Conservation (phyloP, 2,113 vertebrate species). For the Stomatorhinus ivindoensis region DNA sequence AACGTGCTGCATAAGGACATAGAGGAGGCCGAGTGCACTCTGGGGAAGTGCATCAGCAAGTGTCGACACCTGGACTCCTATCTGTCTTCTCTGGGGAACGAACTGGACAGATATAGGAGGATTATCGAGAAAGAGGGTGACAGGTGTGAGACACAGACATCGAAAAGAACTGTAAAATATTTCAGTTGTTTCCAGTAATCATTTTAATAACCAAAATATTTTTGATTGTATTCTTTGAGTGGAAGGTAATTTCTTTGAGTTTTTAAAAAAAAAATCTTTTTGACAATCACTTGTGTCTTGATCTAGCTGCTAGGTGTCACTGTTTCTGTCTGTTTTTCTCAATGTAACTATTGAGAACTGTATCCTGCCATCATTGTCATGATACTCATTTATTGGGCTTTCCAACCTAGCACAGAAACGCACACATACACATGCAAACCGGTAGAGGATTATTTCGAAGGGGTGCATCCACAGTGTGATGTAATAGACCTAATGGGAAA, state of each 20-base stretch:
- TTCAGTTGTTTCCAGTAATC: background rate
- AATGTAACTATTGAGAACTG: background rate
- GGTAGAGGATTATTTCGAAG: background rate
- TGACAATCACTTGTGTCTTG: background rate
- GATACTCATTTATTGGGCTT: background rate
- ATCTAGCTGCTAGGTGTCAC: background rate
- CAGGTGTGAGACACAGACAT: slow-evolving; percentile 55
- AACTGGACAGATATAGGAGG: slow-evolving; percentile 82
- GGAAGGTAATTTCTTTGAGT: background rate
- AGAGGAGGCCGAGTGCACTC: slow-evolving; percentile 73
- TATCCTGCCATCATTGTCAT: background rate
- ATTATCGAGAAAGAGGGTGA: slow-evolving; percentile 86
- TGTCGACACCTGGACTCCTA: slow-evolving; percentile 79
- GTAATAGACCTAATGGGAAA: background rate
- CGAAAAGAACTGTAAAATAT: background rate
- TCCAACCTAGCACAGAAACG: background rate
- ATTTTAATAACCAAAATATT: background rate
- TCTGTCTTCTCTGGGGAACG: slow-evolving; percentile 80
- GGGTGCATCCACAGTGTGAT: background rate
- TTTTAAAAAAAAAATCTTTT: no score
- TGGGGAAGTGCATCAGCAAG: slow-evolving; percentile 78
- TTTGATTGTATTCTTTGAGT: background rate
- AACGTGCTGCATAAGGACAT: slow-evolving; percentile 75
- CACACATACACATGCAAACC: background rate
- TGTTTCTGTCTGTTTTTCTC: background rate